phyloP scores from a whole-genome alignment of 2,797 vertebrate species.

The Tamandua tetradactyla region DNA sequence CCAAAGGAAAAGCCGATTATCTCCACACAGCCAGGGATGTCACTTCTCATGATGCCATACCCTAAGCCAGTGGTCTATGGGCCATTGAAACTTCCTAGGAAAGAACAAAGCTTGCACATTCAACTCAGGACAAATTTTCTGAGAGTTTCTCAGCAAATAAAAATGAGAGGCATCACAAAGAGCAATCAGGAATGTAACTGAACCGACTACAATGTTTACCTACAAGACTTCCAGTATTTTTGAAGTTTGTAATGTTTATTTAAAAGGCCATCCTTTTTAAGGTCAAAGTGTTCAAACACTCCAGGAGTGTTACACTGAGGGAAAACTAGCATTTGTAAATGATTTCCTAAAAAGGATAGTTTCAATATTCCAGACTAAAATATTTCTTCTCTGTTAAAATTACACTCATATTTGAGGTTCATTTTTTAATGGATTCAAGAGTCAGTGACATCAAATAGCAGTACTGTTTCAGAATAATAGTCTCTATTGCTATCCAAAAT shows the following conservation, averaged over 20 bases:
- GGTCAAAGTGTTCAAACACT: background rate
- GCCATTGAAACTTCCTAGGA: background rate
- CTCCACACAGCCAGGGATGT: background rate
- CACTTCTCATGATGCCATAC: background rate
- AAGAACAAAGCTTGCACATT: background rate
- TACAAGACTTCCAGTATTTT: background rate
- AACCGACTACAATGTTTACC: background rate
- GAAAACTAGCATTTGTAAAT: background rate
- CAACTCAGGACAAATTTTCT: conserved; percentile 23
- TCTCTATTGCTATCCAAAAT: background rate
- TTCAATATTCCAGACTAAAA: conserved; percentile 42
- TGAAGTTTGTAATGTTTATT: conserved; percentile 9
- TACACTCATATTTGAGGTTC: conserved; percentile 27
- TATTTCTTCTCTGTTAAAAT: conserved; percentile 30
- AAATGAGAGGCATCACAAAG: background rate
- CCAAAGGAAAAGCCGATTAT: background rate
- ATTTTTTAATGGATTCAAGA: background rate
- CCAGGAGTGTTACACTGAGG: background rate
- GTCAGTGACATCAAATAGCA: conserved; percentile 27
- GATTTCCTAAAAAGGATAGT: conserved; percentile 2
- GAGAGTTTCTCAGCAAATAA: conserved; percentile 28
- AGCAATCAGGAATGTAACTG: background rate
- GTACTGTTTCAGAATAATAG: background rate
- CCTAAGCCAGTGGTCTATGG: background rate
- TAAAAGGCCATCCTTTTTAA: conserved; percentile 34